Evolutionary conservation across 2,888 invertebrate genomes (phyloP), one percentile per base, ranked within the genome.

Genomic region (Stomorhina lunata): DNA sequence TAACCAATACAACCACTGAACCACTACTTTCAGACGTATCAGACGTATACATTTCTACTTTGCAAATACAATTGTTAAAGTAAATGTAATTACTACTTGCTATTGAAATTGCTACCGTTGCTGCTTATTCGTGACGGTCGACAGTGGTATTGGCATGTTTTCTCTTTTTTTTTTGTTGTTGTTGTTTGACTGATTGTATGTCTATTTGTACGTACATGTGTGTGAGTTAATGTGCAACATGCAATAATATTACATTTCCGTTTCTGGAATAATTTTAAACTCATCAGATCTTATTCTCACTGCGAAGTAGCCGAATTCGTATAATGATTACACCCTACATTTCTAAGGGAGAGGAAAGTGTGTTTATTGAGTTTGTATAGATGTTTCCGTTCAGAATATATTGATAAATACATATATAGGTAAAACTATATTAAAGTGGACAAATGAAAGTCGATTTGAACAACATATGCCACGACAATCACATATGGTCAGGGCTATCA

Each of bases 21-120:
- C 1, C 34, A 50, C 25, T 65, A 15, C 40, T 32, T 27, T 15
- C 50, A 29, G 22, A 15, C 27, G 27, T 55, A 7, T n/a, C 32
- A 50, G n/a, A 37, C 48, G n/a, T 22, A 22, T 27, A 48, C 17
- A 17, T 50, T 65, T 57, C 27, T 45, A 75, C 4, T 68, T 66
- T 57, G 27, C 10, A 34, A 25, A 37, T 53, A 45, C 68, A 68
- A 29, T 72, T 59, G 29, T n/a, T 63, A 61, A 32, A 10, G 25
- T 57, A 59, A 81, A 73, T 43, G 69, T 79, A 63, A 75, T 75
- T 75, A 55, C 55, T 40, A 59, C 29, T n/a, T n/a, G n/a, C n/a
- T 25, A 20, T 63, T 48, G 34, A 45, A 68, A 66, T 55, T 45
- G 57, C 57, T 55, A 66, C 9, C 40, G 50, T 20, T 53, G 34